Evolutionary conservation across 2,113 vertebrate species (phyloP).

Genomic region (Thunnus thynnus): DNA sequence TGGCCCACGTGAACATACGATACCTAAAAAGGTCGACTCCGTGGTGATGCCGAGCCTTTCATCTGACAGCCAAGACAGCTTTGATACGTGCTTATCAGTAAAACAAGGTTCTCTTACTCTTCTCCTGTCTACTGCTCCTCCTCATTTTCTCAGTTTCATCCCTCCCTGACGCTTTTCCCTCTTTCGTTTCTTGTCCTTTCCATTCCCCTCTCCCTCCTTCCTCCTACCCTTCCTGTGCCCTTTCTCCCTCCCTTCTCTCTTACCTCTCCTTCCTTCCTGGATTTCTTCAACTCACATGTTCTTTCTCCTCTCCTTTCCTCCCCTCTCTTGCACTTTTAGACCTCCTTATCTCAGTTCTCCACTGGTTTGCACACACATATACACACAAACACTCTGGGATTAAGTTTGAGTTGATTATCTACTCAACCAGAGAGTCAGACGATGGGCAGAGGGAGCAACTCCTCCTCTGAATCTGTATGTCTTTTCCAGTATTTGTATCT

Average conservation of each 20-base stretch:
- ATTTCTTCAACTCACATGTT: constrained; percentile 21
- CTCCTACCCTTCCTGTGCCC: constrained; percentile 57
- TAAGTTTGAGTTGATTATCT: constrained; percentile 51
- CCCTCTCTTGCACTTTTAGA: constrained; percentile 17
- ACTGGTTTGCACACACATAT: constrained; percentile 3
- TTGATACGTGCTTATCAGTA: constrained; percentile 70
- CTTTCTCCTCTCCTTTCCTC: background rate
- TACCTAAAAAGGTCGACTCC: constrained; percentile 56
- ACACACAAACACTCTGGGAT: background rate
- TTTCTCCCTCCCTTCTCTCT: constrained; percentile 30
- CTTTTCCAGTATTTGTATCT: background rate
- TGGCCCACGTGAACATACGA: constrained; percentile 51
- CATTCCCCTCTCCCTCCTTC: constrained; percentile 12
- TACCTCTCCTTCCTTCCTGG: constrained; percentile 40
- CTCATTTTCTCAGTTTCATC: constrained; percentile 56
- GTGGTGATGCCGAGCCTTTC: constrained; percentile 64
- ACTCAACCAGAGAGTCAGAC: constrained; percentile 1
- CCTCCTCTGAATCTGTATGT: background rate
- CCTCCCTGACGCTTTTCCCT: constrained; percentile 28
- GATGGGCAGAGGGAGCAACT: constrained; percentile 10
- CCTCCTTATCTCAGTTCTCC: constrained; percentile 31
- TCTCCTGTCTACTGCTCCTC: constrained; percentile 31
- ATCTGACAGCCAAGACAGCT: constrained; percentile 73
- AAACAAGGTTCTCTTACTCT: constrained; percentile 59
- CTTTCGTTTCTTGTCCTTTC: constrained; percentile 9